Evolutionary conservation across 1,140 invertebrate species (phyloP), one percentile per base, ranked within the genome.

Genomic region (Aphelinus atriplicis): DNA sequence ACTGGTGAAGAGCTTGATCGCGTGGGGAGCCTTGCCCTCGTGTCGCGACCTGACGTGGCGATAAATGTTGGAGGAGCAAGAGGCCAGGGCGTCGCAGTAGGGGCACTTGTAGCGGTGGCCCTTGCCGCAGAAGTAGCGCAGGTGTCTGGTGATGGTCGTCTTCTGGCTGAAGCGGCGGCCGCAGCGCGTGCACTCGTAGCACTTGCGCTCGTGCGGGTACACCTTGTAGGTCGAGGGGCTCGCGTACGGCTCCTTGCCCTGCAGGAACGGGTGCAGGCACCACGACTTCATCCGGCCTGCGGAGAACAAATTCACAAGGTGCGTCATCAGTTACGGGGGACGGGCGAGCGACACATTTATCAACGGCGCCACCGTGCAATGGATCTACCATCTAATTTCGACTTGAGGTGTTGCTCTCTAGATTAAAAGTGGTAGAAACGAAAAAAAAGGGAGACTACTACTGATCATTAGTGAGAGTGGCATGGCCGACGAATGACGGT

Each of bases 131-230:
- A 86, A 85, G 75, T 84, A 86, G 1, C 83, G 82, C 45, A 84
- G 70, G 46, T 87, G 86, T 47, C 85, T 81, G 5, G 78, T 81
- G 5, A 86, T 80, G 0, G 84, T 86, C 0, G 83, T 84, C 78
- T 83, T 85, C 68, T 84, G 84, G 10, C 83, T 82, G 69, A 84
- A 86, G 55, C 82, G 80, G 50, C 88, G 84, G 5, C 83, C 83
- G 67, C 90, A 90, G 10, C 80, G 84, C 3, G 85, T 72, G 71
- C 90, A 90, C 63, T 85, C 80, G 78, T 74, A 84, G 5, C 79
- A 77, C 66, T 85, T 84, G 45, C 81, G 80, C 43, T 86, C 81
- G 58, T 81, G 65, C 58, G 81, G 81, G 10, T 82, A 53, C 43
- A 76, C 81, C 77, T 73, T 84, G 73, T 80, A 85, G 1, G 70